Base-by-base conservation (phyloP, 2,888 invertebrate species). In the Noctua fimbriata region DNA sequence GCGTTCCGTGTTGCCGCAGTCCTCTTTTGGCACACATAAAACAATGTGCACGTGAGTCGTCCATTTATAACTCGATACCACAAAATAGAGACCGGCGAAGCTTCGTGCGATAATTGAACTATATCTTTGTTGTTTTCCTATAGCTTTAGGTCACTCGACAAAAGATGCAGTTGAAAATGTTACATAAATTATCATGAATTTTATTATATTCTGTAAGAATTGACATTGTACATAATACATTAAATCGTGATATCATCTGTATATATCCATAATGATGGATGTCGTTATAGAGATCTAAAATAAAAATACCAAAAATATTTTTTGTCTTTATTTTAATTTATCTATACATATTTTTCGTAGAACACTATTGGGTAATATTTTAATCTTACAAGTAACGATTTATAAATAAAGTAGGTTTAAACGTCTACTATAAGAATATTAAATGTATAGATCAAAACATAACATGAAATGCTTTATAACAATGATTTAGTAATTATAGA, bases 211-310 rank as follows among this genome's bases (percentile, higher is more conserved):
- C 44, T 79, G 78, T 82, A 73, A 81, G 84, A 76, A 85, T n/a
- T 67, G 14, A 81, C 84, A 84, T 78, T 88, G 89, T 89, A 90
- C 44, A 90, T 89, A 89, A 63, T 71, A 66, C 76, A 87, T 84
- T 55, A 70, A 84, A 85, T 79, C 60, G 83, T 87, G 80, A 88
- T 89, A 87, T 83, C 86, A 89, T 83, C 78, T 89, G 89, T 89
- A 89, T 78, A 90, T 90, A 90, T 47, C 72, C 80, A 77, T 79
- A 84, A 76, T 81, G 83, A 85, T 82, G 75, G 82, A 85, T 82
- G 75, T 87, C 80, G 75, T 81, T 82, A 81, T 84, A 87, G 71
- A 79, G 73, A 85, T 80, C 79, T 78, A 76, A 88, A 86, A 79
- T 81, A 72, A 89, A 89, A 89, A 82, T 78, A 84, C 49, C 74